Evolutionary conservation across 2,888 invertebrate species (phyloP).

Genomic region (Protodeltote pygarga): DNA sequence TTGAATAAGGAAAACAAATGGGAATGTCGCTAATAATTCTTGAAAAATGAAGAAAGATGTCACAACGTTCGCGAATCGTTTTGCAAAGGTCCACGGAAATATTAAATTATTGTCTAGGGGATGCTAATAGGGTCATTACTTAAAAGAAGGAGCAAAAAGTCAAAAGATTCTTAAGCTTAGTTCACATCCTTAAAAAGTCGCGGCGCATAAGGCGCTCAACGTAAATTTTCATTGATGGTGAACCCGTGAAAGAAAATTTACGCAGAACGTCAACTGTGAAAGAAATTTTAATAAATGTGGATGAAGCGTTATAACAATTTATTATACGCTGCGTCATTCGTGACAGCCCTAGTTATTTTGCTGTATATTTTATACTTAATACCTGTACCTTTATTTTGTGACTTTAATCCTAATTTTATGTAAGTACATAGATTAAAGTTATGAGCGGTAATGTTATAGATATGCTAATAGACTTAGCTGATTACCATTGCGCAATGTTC

Average conservation of each 20-base stretch:
- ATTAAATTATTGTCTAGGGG: constrained; percentile 75
- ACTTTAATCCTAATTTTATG: constrained; percentile 8
- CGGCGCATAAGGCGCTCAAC: too few relatives aligned
- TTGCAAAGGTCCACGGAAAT: constrained; percentile 58
- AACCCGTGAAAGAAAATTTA: too few relatives aligned
- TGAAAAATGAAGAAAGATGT: constrained; percentile 58
- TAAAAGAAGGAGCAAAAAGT: constrained; percentile 66
- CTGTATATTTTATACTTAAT: constrained; percentile 10
- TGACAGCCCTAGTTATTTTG: constrained; percentile 11
- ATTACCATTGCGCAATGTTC: neutral
- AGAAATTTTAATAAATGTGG: too few relatives aligned
- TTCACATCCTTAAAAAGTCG: too few relatives aligned
- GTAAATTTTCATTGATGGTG: too few relatives aligned
- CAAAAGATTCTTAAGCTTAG: too few relatives aligned
- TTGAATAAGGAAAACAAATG: constrained; percentile 40
- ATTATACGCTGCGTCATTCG: constrained; percentile 51
- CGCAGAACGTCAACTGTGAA: too few relatives aligned
- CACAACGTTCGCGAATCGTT: constrained; percentile 59
- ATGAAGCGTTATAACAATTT: constrained; percentile 56
- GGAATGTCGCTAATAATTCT: constrained; percentile 43
- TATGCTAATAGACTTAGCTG: constrained; percentile 1
- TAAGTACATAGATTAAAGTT: neutral
- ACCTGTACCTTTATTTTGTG: constrained; percentile 11
- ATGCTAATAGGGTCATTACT: constrained; percentile 79
- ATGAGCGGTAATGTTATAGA: neutral